phyloP scores from a whole-genome alignment of 2,797 vertebrate genomes.

The Protonibea diacanthus region DNA sequence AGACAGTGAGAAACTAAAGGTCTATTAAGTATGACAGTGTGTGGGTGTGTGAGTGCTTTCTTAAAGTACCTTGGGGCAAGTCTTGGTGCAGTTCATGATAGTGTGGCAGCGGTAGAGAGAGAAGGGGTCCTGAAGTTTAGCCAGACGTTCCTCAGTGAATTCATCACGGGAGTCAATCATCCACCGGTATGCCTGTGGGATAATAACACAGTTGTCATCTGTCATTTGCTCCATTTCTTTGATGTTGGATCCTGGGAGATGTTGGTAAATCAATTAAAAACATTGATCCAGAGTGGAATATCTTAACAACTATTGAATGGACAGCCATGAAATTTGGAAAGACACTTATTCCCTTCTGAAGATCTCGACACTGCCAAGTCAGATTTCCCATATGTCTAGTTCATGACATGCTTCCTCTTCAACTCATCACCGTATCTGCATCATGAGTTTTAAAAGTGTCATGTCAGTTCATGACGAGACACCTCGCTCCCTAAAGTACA shows the following conservation, averaged over 20 bases:
- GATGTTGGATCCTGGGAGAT: not conserved
- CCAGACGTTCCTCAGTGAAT: constrained; percentile 90
- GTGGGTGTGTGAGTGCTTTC: not conserved
- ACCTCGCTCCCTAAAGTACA: not conserved
- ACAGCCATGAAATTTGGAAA: not conserved
- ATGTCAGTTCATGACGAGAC: not conserved
- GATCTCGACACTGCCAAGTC: not conserved
- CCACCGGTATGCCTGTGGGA: constrained; percentile 91
- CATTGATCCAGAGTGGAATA: not conserved
- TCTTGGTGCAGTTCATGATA: constrained; percentile 93
- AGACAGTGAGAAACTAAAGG: constrained; percentile 34
- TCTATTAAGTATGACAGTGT: not conserved
- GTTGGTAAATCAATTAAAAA: not conserved
- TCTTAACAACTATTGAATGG: not conserved
- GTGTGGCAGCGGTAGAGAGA: constrained; percentile 94
- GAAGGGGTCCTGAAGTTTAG: constrained; percentile 92
- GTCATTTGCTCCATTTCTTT: not conserved
- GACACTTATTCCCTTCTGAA: not conserved
- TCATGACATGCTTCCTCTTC: not conserved
- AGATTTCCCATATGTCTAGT: not conserved
- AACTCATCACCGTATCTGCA: not conserved
- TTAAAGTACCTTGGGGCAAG: constrained; percentile 90
- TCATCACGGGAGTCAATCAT: constrained; percentile 94
- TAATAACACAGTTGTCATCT: not conserved
- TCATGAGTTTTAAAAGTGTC: not conserved